These are phyloP conservation scores for Onychomys arenicola DNA, from an alignment of 2,797 vertebrate species.

Conservation along the genomic window DNA sequence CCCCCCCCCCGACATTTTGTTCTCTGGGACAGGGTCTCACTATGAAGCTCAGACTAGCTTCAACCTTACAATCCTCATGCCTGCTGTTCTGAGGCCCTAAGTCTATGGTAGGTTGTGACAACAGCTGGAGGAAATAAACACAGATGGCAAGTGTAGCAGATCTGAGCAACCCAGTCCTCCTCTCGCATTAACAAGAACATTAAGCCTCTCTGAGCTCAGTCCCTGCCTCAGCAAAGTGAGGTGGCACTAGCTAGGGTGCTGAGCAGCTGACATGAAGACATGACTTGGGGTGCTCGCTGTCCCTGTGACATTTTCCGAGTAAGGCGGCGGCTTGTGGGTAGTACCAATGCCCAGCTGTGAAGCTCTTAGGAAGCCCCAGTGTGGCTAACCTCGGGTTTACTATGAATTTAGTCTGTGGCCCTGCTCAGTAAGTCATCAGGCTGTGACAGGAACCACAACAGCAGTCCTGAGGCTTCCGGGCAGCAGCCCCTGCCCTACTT, in stretches of 20 bases:
- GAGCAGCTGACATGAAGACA: rapidly evolving
- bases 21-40: neutral
- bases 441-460: neutral
- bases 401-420: neutral
- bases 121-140: neutral
- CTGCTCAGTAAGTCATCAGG: neutral
- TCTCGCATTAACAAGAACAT: neutral
- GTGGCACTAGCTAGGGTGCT: neutral
- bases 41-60: neutral
- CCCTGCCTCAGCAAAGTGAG: neutral
- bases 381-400: conserved; percentile 1
- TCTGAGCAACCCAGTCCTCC: neutral
- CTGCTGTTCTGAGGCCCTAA: neutral
- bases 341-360: neutral
- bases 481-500: neutral
- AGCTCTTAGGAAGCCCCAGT: neutral
- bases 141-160: neutral
- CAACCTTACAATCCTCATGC: neutral
- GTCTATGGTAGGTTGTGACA: neutral
- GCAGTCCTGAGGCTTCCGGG: neutral
- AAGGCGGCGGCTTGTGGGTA: neutral
- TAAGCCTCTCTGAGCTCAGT: neutral
- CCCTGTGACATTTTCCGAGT: neutral
- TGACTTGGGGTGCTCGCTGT: neutral
- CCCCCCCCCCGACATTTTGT: neutral